Percentiles rank a stretch among this genome's conserved stretches.
Conservation (phyloP, 2,888 invertebrate genomes). For the Polydrusus cervinus region DNA sequence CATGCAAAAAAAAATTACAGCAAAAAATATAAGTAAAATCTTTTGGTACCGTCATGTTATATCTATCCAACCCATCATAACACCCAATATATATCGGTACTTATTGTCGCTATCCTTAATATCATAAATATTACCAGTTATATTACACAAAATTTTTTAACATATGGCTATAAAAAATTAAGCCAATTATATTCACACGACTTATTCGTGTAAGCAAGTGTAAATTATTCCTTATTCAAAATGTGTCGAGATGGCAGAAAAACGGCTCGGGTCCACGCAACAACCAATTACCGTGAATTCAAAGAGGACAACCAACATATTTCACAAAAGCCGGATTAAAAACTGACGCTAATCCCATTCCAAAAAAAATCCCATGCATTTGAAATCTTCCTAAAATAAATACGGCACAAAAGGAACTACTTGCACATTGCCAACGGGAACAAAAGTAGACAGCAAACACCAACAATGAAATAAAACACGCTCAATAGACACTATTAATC, state of each 20-base stretch:
- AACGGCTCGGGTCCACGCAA: conserved; percentile 31
- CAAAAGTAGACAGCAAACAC: conserved; percentile 72
- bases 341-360: conserved; percentile 65
- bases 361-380: conserved; percentile 68
- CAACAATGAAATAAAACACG: conserved; percentile 72
- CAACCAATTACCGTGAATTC: conserved; percentile 52
- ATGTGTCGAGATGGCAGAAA: conserved; percentile 36
- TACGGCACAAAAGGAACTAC: conserved; percentile 69
- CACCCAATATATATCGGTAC: too few species aligned
- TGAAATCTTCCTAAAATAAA: conserved; percentile 71
- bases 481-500: conserved; percentile 72
- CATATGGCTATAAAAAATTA: conserved; percentile 29
- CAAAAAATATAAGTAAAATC: too few species aligned
- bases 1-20: too few species aligned
- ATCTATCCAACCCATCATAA: too few species aligned
- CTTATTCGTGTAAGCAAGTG: conserved; percentile 29
- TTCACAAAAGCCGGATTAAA: conserved; percentile 66
- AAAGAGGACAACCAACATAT: conserved; percentile 50
- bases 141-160: too few species aligned
- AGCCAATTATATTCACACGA: conserved; percentile 39
- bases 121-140: too few species aligned
- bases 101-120: too few species aligned
- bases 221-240: conserved; percentile 49
- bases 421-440: conserved; percentile 70
- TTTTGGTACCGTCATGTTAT: too few species aligned